Conservation (phyloP, 2,113 vertebrate species). For the Rhodinocichla rosea region DNA sequence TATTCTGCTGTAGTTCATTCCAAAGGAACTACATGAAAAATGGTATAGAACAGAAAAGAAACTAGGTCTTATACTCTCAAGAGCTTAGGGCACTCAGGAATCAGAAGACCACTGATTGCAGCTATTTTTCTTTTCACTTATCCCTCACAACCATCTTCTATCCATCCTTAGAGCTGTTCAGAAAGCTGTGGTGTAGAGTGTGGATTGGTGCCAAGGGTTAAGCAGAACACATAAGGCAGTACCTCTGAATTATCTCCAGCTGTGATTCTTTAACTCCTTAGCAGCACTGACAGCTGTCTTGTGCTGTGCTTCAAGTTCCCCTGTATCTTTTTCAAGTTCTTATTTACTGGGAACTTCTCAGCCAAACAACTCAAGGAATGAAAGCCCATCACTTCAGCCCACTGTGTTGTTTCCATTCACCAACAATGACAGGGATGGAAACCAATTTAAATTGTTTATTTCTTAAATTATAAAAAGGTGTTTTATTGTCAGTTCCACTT, state of each 20-base stretch:
- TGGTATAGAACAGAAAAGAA: not conserved
- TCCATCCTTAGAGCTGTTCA: not conserved
- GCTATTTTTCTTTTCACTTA: not conserved
- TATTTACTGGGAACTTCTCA: not conserved
- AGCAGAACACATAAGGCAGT: not conserved
- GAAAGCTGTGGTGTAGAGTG: not conserved
- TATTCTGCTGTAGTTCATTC: not conserved
- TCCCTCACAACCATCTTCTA: not conserved
- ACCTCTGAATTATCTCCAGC: not conserved
- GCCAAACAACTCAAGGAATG: not conserved
- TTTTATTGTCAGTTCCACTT: not conserved
- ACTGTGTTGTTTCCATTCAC: not conserved
- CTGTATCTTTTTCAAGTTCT: not conserved
- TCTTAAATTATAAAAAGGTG: not conserved
- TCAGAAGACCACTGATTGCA: not conserved
- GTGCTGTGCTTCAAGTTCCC: not conserved
- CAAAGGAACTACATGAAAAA: not conserved
- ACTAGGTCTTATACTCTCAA: not conserved
- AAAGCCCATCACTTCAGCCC: not conserved
- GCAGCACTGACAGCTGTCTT: not conserved
- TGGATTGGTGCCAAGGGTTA: not conserved
- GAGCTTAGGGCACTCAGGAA: not conserved
- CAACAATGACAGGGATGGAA: not conserved
- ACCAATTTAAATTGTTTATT: not conserved
- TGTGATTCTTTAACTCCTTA: not conserved